These are phyloP conservation scores for Phocides pigmalion DNA, from an alignment of 1,140 invertebrate species.

Conservation along the genomic window DNA sequence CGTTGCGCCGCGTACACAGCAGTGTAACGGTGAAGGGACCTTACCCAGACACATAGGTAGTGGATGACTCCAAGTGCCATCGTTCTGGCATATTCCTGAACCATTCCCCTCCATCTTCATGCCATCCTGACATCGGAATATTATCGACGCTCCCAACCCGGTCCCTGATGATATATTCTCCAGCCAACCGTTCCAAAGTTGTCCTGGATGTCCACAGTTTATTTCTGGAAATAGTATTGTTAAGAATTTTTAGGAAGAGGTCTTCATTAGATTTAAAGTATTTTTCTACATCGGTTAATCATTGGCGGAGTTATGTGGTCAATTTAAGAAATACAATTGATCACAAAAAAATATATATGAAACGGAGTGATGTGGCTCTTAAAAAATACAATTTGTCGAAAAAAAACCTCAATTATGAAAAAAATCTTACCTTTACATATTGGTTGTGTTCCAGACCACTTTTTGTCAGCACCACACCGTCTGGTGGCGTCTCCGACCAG, in stretches of 20 bases:
- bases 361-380: no score
- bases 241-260: no score
- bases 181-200: slow-evolving; percentile 97
- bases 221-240: slow-evolving; percentile 88
- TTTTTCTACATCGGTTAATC: no score
- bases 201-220: slow-evolving; percentile 95
- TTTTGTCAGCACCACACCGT: slow-evolving; percentile 94
- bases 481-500: slow-evolving; percentile 94
- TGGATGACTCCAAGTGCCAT: slow-evolving; percentile 96
- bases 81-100: slow-evolving; percentile 95
- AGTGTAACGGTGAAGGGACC: not conserved
- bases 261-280: no score
- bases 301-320: no score
- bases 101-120: slow-evolving; percentile 96
- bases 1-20: not conserved
- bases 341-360: no score
- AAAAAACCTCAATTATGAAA: not conserved
- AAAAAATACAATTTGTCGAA: no score
- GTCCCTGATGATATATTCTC: slow-evolving; percentile 96
- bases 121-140: slow-evolving; percentile 96
- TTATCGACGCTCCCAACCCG: slow-evolving; percentile 94
- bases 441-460: slow-evolving; percentile 95
- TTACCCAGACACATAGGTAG: slow-evolving; percentile 92
- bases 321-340: no score
- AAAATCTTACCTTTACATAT: slow-evolving; percentile 89